Percentiles rank a stretch among this genome's conserved stretches.
Conservation (phyloP, 2,113 vertebrate species). For the Caloenas nicobarica region DNA sequence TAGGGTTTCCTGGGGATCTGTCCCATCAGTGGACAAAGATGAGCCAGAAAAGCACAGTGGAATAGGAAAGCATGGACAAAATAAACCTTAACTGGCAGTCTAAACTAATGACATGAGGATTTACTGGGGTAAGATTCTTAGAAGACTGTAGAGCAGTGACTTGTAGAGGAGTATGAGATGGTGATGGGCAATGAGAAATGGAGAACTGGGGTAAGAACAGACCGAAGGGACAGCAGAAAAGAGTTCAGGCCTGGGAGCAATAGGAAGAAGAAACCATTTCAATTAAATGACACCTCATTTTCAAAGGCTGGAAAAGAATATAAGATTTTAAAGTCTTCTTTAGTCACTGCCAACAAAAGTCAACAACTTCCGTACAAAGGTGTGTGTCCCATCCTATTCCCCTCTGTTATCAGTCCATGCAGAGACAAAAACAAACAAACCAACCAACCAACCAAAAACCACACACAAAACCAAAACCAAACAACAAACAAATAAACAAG, state of each 20-base stretch:
- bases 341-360: not conserved
- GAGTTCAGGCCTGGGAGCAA: not conserved
- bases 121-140: not conserved
- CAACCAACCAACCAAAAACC: too few relatives aligned
- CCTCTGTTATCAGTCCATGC: not conserved
- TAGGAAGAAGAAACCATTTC: not conserved
- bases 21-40: not conserved
- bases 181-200: not conserved
- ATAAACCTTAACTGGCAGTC: not conserved
- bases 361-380: not conserved
- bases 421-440: not conserved
- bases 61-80: not conserved
- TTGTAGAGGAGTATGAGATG: not conserved
- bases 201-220: not conserved
- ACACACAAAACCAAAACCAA: too few relatives aligned
- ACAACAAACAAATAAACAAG: too few relatives aligned
- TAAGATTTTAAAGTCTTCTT: not conserved
- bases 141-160: not conserved
- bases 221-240: not conserved
- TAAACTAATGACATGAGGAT: not conserved
- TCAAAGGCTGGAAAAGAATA: not conserved
- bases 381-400: not conserved
- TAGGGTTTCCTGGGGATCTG: not conserved
- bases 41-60: not conserved
- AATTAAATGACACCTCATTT: not conserved